Base-by-base conservation (phyloP, 2,888 invertebrate genomes). In the Cephus runcator region DNA sequence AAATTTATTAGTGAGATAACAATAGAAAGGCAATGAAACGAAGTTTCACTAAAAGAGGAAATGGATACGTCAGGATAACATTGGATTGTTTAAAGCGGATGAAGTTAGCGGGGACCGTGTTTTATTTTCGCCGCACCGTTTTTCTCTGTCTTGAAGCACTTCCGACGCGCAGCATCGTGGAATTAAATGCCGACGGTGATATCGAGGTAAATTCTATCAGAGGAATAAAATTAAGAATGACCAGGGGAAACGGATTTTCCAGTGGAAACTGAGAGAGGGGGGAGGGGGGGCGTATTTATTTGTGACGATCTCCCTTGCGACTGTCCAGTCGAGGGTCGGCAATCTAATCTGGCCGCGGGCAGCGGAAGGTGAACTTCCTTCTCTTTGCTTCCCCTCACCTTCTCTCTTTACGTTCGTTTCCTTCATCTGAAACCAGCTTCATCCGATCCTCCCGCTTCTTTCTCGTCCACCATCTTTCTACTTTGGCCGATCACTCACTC, bases 341-440 rank as follows among this genome's bases (percentile, higher is more conserved):
- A 89, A 90, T 90, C 89, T 88, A 90, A 90, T 90, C 87, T 90
- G 81, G 85, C 86, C 85, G 79, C 79, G 76, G 23, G 56, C 56
- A 15, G 56, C 56, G 56, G 9, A 56, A 23, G 23, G 56, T 56
- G 56, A 9, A 23, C 56, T 56, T 56, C 56, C 9, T 56, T 23
- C 56, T 56, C 56, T 23, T 56, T 56, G 23, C 23, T 23, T 56
- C 23, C 9, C 23, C 9, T 23, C 23, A 23, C 9, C 56, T 56
- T 56, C 34, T 15, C 23, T 23, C 56, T 56, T 56, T 23, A 56
- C 9, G 56, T 23, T 23, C 56, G 23, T 23, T 23, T 56, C 23
- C 23, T 56, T 56, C 56, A 56, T 56, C 9, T 2, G 56, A 23
- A 23, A 23, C 2, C 56, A 56, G 56, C 9, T 23, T 56, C 23